Evolutionary conservation across 2,797 vertebrate species (phyloP).

Genomic region (Tenualosa ilisha): DNA sequence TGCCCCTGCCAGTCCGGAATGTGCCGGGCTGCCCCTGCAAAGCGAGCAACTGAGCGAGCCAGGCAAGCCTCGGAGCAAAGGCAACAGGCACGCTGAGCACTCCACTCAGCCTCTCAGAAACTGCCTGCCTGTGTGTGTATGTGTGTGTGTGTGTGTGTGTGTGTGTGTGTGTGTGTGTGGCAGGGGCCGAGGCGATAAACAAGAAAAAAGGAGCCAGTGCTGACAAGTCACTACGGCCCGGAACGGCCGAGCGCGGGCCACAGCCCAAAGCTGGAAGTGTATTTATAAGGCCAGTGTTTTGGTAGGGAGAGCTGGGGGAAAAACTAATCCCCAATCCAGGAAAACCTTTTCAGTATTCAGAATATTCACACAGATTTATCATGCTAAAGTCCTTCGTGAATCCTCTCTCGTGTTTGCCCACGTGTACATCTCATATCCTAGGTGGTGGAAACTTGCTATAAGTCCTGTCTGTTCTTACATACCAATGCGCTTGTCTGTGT

Average conservation of each 20-base stretch:
- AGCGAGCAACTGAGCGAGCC: too few species aligned
- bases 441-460: not conserved
- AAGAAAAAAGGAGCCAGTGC: constrained; percentile 20
- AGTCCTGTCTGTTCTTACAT: not conserved
- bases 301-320: not conserved
- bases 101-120: not conserved
- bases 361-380: not conserved
- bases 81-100: constrained; percentile 24
- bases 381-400: not conserved
- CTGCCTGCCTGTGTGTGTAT: not conserved
- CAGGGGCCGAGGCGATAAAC: constrained; percentile 32
- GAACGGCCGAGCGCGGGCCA: not conserved
- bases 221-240: constrained; percentile 21
- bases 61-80: not conserved
- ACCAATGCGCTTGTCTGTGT: not conserved
- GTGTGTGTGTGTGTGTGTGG: not conserved
- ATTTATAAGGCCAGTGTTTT: not conserved
- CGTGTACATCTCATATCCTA: not conserved
- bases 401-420: not conserved
- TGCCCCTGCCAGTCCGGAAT: constrained; percentile 25
- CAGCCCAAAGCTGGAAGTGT: not conserved
- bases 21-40: not conserved
- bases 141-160: not conserved
- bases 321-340: not conserved
- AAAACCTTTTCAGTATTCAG: not conserved